These are phyloP conservation scores for Pluvianellus socialis DNA, from an alignment of 2,113 vertebrate genomes.

Conservation along the genomic window DNA sequence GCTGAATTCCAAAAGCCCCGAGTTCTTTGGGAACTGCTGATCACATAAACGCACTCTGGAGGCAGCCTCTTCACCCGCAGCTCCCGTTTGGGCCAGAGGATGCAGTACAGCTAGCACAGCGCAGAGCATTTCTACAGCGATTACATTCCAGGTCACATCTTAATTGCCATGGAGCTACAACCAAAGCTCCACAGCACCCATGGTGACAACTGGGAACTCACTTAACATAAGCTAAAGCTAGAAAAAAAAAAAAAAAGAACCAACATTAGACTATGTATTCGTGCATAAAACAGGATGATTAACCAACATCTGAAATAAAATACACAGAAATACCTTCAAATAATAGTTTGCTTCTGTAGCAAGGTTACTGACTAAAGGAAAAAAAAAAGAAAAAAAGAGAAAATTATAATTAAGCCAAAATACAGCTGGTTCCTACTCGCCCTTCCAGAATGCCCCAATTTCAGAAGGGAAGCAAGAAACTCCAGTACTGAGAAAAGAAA, in stretches of 20 bases:
- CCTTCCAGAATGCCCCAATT: background rate
- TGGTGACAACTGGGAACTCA: conserved; percentile 5
- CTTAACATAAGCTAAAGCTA: background rate
- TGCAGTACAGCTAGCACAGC: background rate
- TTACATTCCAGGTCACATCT: conserved; percentile 34
- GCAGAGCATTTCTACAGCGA: background rate
- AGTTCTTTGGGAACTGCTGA: background rate
- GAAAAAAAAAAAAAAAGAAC: background rate
- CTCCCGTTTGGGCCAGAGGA: background rate
- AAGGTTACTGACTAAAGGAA: background rate
- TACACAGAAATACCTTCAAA: background rate
- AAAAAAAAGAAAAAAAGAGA: background rate
- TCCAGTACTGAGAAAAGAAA: background rate
- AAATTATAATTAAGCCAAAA: background rate
- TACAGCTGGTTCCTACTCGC: background rate
- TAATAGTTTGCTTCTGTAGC: background rate
- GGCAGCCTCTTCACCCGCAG: background rate
- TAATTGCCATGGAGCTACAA: conserved; percentile 39
- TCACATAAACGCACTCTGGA: background rate
- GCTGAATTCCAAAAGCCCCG: background rate
- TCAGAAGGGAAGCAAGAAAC: background rate
- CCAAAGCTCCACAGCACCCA: conserved; percentile 15
- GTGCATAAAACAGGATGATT: background rate
- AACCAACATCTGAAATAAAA: background rate
- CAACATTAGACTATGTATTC: background rate